A percentile compares a stretch with the other conserved stretches of the same genome.
phyloP scores from a whole-genome alignment of 2,888 invertebrate genomes.

The Himalopsyche kuldschensis region DNA sequence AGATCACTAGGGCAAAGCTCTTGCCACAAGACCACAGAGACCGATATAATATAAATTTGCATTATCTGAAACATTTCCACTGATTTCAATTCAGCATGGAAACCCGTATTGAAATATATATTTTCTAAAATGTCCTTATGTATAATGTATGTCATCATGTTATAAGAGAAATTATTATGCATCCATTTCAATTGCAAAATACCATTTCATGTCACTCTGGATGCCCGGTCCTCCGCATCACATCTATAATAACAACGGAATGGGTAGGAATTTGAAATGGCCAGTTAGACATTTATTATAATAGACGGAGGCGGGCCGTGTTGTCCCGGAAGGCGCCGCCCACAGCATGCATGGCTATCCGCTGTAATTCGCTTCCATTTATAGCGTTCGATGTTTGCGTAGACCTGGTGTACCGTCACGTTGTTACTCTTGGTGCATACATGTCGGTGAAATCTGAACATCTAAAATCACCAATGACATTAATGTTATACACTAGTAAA shows the following conservation, averaged over 20 bases:
- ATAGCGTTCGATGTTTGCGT: neutral
- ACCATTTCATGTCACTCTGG: neutral
- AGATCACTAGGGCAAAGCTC: no score
- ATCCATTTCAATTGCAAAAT: neutral
- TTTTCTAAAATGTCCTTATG: no score
- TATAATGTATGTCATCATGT: no score
- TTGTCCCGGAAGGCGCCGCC: constrained; percentile 22
- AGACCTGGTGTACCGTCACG: neutral
- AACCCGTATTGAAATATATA: no score
- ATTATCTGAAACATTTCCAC: no score
- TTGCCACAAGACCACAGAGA: no score
- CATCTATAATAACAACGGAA: neutral
- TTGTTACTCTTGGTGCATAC: neutral
- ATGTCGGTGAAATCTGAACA: neutral
- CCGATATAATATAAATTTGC: no score
- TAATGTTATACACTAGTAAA: no score
- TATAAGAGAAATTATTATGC: neutral
- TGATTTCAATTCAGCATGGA: no score
- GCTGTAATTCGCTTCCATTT: constrained; percentile 13
- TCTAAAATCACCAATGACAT: no score
- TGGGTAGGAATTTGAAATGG: constrained; percentile 20
- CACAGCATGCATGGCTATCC: constrained; percentile 12
- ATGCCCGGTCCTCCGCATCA: neutral
- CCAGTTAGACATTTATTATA: constrained; percentile 19
- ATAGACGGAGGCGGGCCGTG: constrained; percentile 19